Base-by-base conservation (phyloP, 1,140 invertebrate genomes). In the Laupala kohalensis region DNA sequence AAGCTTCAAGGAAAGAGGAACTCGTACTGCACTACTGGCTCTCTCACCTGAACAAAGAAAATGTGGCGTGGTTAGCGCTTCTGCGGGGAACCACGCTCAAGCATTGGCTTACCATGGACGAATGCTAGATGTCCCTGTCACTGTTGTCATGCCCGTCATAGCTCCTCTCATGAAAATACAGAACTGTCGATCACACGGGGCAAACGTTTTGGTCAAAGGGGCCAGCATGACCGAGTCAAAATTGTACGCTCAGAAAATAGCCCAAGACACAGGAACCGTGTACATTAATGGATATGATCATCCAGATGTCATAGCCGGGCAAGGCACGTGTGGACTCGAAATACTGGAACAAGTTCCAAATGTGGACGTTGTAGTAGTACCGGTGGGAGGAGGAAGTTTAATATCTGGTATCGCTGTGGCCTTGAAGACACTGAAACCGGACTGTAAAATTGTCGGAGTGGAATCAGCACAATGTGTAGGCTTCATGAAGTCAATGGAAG, bases 321-420 rank as follows among this genome's bases (percentile, higher is more conserved):
- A 96, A 81, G 95, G 95, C 12, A 97, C 94, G 0, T 88, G 96
- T 74, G 95, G 93, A 1, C 78, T 97, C 73, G 95, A 97, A 80
- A 95, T 97, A 65, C 78, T 95, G 5, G 93, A 96, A 77, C 92
- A 96, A 79, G 88, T 92, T 0, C 82, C 86, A 0, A 84, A 91
- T 71, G 85, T 91, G 1, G 89, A 93, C 78, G 90, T 90, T 2
- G 85, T 93, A 3, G 79, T 93, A 19, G 88, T 97, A 4, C 95
- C 95, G 0, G 90, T 96, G 2, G 95, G 95, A 0, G 95, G 95
- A 5, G 95, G 92, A 26, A 95, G 95, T 0, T 81, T 97, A 0
- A 88, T 97, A 71, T 94, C 95, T 1, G 94, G 94, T 2, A 86
- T 93, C 19, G 92, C 93, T 6, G 84, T 93, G 0, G 95, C 93